A percentile compares a stretch with the other conserved stretches of the same genome.
phyloP scores from a whole-genome alignment of 2,113 vertebrate species.

The Pipa parva region DNA sequence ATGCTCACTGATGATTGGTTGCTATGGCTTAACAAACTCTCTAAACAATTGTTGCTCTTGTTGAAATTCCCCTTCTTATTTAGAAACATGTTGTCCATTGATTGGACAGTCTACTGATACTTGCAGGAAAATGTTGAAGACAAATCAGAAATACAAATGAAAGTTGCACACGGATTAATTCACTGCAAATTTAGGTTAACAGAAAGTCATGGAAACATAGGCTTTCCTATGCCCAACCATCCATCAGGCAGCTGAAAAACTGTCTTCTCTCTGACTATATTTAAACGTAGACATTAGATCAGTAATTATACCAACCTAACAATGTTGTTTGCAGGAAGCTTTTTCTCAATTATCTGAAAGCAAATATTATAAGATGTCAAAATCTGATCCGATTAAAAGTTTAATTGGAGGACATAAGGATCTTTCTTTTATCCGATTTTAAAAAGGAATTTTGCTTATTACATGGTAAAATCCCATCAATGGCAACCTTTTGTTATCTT shows the following conservation, averaged over 20 bases:
- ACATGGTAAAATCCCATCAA: constrained; percentile 12
- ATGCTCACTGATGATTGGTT: too few relatives aligned
- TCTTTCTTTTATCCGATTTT: constrained; percentile 27
- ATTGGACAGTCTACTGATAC: too few relatives aligned
- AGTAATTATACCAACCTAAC: constrained; percentile 36
- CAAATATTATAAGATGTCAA: constrained; percentile 42
- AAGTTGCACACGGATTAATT: too few relatives aligned
- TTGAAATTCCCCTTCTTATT: too few relatives aligned
- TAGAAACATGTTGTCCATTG: too few relatives aligned
- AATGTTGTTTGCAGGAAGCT: constrained; percentile 39
- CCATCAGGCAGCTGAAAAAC: constrained; percentile 3
- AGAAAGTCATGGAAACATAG: too few relatives aligned
- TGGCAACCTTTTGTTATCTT: constrained; percentile 25
- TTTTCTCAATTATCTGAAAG: constrained; percentile 38
- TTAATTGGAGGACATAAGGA: constrained; percentile 39
- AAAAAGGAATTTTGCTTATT: constrained; percentile 31
- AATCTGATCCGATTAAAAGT: constrained; percentile 42
- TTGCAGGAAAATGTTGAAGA: too few relatives aligned
- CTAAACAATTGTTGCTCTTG: too few relatives aligned
- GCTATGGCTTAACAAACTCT: too few relatives aligned
- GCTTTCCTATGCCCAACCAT: too few relatives aligned
- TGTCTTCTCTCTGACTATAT: constrained; percentile 8
- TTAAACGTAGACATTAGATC: constrained; percentile 22
- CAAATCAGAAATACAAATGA: too few relatives aligned
- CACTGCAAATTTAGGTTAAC: too few relatives aligned